Base-by-base conservation (phyloP, 2,113 vertebrate genomes). In the Chionodraco myersi region DNA sequence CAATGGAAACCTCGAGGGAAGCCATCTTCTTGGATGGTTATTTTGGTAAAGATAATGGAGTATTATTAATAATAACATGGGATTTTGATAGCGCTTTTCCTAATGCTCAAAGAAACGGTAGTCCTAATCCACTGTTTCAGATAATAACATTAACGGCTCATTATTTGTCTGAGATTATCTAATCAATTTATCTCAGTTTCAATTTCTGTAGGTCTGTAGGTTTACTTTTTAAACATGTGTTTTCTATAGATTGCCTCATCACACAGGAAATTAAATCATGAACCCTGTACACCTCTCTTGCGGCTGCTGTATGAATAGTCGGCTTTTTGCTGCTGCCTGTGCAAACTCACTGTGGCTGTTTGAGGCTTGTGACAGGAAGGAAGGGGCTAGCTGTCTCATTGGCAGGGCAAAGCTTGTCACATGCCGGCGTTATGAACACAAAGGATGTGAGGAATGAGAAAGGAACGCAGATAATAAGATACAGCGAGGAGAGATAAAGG, bases 381-480 rank as follows among this genome's bases (percentile, higher is more conserved):
- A 92, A 93, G 84, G 82, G 76, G 85, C 77, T 63, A 66, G 87
- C 86, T 89, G 86, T 88, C 86, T 88, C 67, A 79, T 80, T 89
- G 89, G 93, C 89, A 52, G 80, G 80, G 88, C 72, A 81, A 88
- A 85, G 86, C 85, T 80, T 79, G 88, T 92, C 90, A 91, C 91
- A 91, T 92, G 90, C 68, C 30, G 62, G 84, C 62, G 78, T 82
- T 88, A 80, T 76, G 88, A 89, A 88, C 82, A 90, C 85, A 90
- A 92, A 89, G 90, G 91, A 92, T 90, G 87, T 82, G 75, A 91
- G 89, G 87, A 92, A 92, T 92, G 91, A 91, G 91, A 91, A 83
- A 90, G 88, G 92, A 90, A 91, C n/a, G 86, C 92, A 90, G 89
- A 90, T 91, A 92, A 94, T 92, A 85, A 92, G 89, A 92, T 84